Evolutionary conservation across 2,797 vertebrate genomes (phyloP).

Genomic region (Propithecus deckenii): DNA sequence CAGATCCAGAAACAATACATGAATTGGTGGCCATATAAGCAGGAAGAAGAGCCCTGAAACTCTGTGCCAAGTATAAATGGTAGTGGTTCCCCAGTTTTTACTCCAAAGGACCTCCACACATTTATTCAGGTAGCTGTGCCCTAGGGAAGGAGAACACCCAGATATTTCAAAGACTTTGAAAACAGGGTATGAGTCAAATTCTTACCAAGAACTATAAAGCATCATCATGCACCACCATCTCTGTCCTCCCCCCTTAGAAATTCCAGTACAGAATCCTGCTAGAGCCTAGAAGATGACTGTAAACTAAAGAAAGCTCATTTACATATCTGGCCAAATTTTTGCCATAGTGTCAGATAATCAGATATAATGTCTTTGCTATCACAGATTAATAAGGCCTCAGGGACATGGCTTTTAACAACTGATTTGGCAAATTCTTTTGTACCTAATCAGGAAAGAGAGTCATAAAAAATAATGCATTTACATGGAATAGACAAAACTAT

Average conservation of each 20-base stretch:
- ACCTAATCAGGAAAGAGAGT: not conserved
- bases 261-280: not conserved
- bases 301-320: not conserved
- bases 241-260: not conserved
- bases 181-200: not conserved
- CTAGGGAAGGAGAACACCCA: not conserved
- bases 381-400: not conserved
- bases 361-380: not conserved
- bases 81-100: not conserved
- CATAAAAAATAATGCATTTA: not conserved
- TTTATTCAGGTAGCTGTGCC: not conserved
- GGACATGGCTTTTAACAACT: not conserved
- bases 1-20: not conserved
- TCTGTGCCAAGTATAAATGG: not conserved
- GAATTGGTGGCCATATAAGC: not conserved
- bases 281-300: not conserved
- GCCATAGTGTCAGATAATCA: not conserved
- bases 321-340: not conserved
- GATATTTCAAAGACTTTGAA: not conserved
- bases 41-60: not conserved
- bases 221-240: not conserved
- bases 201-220: not conserved
- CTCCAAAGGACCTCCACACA: not conserved
- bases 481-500: not conserved
- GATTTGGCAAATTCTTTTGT: not conserved